Percentiles rank a stretch among this genome's conserved stretches.
phyloP scores from a whole-genome alignment of 37 sponge, comb jelly and placozoan species.

The Hexactinellida sp. region DNA sequence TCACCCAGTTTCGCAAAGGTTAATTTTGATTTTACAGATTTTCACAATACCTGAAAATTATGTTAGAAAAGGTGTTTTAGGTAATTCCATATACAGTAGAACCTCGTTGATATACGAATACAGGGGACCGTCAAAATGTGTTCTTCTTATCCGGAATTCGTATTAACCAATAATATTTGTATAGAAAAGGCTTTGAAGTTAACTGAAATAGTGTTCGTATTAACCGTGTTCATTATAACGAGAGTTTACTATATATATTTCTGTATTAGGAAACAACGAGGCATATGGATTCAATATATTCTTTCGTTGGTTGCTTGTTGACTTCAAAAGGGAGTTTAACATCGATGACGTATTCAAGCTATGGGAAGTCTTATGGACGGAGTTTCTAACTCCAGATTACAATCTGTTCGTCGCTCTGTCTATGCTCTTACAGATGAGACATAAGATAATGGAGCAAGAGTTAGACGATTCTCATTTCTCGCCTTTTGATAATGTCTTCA shows the following conservation, averaged over 20 bases:
- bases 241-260: background rate
- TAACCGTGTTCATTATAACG: too few relatives aligned
- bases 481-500: background rate
- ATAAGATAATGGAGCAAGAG: constrained; percentile 1
- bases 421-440: constrained; percentile 32
- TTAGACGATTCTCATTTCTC: background rate
- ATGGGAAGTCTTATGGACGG: constrained; percentile 89
- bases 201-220: too few relatives aligned
- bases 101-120: too few relatives aligned
- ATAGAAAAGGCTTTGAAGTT: too few relatives aligned
- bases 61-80: too few relatives aligned
- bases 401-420: constrained; percentile 78
- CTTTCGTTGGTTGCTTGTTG: constrained; percentile 83
- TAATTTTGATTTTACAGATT: too few relatives aligned
- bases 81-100: too few relatives aligned
- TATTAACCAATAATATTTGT: too few relatives aligned
- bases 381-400: constrained; percentile 48
- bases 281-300: constrained; percentile 67
- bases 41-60: too few relatives aligned
- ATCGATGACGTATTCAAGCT: constrained; percentile 44
- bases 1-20: too few relatives aligned
- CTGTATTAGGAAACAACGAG: constrained; percentile 42
- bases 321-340: constrained; percentile 83
- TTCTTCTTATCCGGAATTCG: too few relatives aligned
- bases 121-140: too few relatives aligned